Evolutionary conservation across 1,140 invertebrate genomes (phyloP), one percentile per base, ranked within the genome.

Genomic region (Aphelinus atriplicis): DNA sequence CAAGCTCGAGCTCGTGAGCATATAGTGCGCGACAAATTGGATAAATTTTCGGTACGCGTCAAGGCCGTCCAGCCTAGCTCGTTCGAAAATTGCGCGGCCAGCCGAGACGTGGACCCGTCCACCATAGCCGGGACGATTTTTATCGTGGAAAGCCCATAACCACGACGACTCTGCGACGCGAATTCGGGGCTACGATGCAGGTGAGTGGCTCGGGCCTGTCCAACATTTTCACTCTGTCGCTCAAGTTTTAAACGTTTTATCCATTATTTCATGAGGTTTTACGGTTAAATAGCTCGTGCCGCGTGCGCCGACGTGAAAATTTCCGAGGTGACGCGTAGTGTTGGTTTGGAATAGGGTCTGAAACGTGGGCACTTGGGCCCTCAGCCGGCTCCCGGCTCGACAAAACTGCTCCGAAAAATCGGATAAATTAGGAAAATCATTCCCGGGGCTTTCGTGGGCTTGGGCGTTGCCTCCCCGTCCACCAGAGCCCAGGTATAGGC

Each of bases 141-240:
- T 55, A 5, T 55, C 53, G 53, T 55, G 26, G 26, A 26, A 26
- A 26, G 26, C 26, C 26, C 26, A 26, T 26, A 26, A 26, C 26
- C 26, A 26, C 46, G 77, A 79, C 51, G 69, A 70, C 75, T 78
- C 77, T 84, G 81, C 81, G 84, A 86, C 86, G 84, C 86, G 86
- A 85, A 86, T 80, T 85, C 82, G 79, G 80, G 75, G 79, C 78
- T 76, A 84, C 81, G 80, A 88, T 88, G 86, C 86, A 88, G 86
- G 86, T 88, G 85, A 88, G 86, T 88, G 85, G 78, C 73, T 68
- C 46, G 73, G 69, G 51, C 63, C n/a, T 67, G 42, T 55, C 63
- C 42, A 63, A 62, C 76, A 75, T 75, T 80, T 79, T 71, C 71
- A 76, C 62, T 72, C 75, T 81, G 79, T 79, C 76, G 7, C n/a